phyloP scores from a whole-genome alignment of 2,113 vertebrate species.

The Osmerus eperlanus region DNA sequence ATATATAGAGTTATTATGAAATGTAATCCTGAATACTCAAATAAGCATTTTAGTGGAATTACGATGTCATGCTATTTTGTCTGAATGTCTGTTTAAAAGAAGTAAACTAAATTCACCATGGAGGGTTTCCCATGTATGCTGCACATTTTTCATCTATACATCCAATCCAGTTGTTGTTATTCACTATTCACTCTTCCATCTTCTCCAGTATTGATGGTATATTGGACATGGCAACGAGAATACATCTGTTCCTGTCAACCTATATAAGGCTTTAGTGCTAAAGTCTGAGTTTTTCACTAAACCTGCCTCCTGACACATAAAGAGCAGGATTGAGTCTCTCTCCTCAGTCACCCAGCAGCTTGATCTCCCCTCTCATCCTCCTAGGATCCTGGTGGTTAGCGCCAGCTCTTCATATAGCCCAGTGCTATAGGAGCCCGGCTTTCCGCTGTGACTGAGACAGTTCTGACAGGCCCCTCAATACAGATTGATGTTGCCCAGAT shows the following conservation, averaged over 20 bases:
- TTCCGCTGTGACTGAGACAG: conserved; percentile 58
- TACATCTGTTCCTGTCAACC: conserved; percentile 57
- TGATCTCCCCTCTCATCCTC: conserved; percentile 58
- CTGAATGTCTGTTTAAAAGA: not conserved
- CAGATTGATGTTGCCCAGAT: conserved; percentile 77
- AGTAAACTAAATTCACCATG: not conserved
- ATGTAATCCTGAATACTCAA: too few relatives aligned
- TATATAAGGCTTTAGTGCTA: conserved; percentile 45
- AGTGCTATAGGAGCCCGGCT: conserved; percentile 48
- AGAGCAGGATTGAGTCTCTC: conserved; percentile 44
- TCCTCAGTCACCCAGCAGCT: conserved; percentile 56
- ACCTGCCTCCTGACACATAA: conserved; percentile 55
- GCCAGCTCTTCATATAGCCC: conserved; percentile 53
- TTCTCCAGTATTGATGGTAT: conserved; percentile 45
- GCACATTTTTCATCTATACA: not conserved
- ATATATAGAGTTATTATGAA: not conserved
- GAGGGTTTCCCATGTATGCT: not conserved
- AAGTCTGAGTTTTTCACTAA: conserved; percentile 57
- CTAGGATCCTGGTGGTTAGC: conserved; percentile 54
- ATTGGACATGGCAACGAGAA: conserved; percentile 51
- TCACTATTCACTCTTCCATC: conserved; percentile 17
- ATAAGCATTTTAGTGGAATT: too few relatives aligned
- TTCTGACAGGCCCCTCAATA: conserved; percentile 71
- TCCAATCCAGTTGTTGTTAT: not conserved
- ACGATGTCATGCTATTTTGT: too few relatives aligned